A percentile compares a stretch with the other conserved stretches of the same genome.
Evolutionary conservation across 2,797 vertebrate genomes (phyloP).

Genomic region (Sebastes kiyomatsui): DNA sequence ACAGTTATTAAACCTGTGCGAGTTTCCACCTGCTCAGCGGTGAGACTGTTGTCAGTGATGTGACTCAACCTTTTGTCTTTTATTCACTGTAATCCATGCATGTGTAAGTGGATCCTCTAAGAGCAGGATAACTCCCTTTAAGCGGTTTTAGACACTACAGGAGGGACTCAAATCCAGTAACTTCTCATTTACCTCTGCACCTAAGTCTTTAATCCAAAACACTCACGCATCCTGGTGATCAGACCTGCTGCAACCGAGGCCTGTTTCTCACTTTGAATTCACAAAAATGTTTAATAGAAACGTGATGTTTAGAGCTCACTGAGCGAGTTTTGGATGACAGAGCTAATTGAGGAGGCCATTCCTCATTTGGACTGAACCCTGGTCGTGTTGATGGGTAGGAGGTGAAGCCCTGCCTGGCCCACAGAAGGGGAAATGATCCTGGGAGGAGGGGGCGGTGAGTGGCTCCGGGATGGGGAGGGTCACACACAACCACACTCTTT

Average conservation of each 20-base stretch:
- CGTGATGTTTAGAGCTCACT: neutral
- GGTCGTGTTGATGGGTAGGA: conserved; percentile 38
- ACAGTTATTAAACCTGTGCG: conserved; percentile 51
- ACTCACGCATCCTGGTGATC: conserved; percentile 26
- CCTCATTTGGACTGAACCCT: conserved; percentile 41
- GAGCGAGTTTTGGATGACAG: neutral
- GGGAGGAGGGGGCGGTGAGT: conserved; percentile 13
- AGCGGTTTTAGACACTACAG: conserved; percentile 73
- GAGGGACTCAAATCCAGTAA: conserved; percentile 69
- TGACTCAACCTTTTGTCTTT: conserved; percentile 73
- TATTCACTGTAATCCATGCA: conserved; percentile 74
- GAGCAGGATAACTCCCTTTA: conserved; percentile 74
- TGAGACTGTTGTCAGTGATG: conserved; percentile 46
- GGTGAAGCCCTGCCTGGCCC: conserved; percentile 52
- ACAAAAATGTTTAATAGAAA: neutral
- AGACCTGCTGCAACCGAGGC: neutral
- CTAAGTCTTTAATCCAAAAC: conserved; percentile 36
- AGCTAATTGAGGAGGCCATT: conserved; percentile 39
- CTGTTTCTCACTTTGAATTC: neutral
- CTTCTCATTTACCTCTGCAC: conserved; percentile 66
- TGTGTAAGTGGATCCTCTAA: conserved; percentile 79
- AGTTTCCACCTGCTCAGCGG: conserved; percentile 55
- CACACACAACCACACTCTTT: conserved; percentile 86
- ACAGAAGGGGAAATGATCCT: conserved; percentile 61
- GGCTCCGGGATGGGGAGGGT: conserved; percentile 77